Evolutionary conservation across 1,140 invertebrate species (phyloP).

Genomic region (Neoseiulus cucumeris): DNA sequence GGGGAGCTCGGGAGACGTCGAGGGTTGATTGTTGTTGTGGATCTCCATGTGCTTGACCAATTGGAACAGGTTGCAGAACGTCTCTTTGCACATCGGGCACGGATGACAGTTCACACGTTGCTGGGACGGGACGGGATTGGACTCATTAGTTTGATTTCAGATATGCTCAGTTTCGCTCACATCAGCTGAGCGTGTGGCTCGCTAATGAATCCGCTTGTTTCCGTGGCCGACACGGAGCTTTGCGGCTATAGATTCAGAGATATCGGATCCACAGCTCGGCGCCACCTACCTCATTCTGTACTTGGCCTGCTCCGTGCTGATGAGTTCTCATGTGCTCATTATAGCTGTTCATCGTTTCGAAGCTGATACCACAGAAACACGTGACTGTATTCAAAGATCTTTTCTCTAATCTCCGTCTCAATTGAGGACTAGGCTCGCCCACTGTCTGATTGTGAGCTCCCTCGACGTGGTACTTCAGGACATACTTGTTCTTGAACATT

Average conservation of each 20-base stretch:
- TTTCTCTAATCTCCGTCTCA: neutral
- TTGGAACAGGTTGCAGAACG: neutral
- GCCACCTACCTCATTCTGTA: no score
- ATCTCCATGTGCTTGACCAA: slow-evolving; percentile 5
- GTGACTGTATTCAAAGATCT: neutral
- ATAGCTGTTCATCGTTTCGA: slow-evolving; percentile 7
- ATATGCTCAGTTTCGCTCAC: no score
- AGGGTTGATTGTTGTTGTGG: slow-evolving; percentile 1
- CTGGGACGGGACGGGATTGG: neutral
- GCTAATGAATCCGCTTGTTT: no score
- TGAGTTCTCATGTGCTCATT: slow-evolving; percentile 7
- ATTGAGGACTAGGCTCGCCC: neutral
- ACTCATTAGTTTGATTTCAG: no score
- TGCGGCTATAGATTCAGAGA: no score
- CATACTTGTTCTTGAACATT: slow-evolving; percentile 9
- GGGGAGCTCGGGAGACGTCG: neutral
- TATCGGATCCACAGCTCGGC: no score
- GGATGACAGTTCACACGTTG: neutral
- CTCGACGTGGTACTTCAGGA: slow-evolving; percentile 6
- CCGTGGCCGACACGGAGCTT: no score
- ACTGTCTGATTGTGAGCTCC: slow-evolving; percentile 7
- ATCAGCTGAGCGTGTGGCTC: no score
- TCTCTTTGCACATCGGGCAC: slow-evolving; percentile 6
- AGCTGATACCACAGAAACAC: neutral
- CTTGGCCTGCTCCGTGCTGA: neutral